Percentiles rank a stretch among this genome's conserved stretches.
phyloP scores from a whole-genome alignment of 2,113 vertebrate species.

The Ophthalmotilapia sp. region DNA sequence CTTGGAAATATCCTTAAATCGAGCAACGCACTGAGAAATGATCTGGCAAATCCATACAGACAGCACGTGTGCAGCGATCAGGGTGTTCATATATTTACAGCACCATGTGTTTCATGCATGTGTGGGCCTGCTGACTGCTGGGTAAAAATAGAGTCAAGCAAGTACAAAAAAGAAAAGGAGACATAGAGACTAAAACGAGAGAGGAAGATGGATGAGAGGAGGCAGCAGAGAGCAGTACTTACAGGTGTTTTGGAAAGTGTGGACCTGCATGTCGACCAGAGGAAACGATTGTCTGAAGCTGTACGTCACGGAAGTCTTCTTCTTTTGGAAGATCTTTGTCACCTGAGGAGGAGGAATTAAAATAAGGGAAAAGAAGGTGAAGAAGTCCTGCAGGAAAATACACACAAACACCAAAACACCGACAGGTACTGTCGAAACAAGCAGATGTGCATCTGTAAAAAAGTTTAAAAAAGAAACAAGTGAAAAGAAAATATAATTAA shows the following conservation, averaged over 20 bases:
- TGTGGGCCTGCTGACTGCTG: background rate
- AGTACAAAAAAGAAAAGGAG: background rate
- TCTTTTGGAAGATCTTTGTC: constrained; percentile 98
- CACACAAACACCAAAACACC: background rate
- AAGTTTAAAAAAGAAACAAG: background rate
- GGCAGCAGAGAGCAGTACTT: constrained; percentile 50
- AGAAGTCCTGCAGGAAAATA: background rate
- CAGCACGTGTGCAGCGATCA: background rate
- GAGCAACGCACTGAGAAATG: background rate
- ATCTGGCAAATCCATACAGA: background rate
- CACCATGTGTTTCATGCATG: background rate
- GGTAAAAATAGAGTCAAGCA: constrained; percentile 3
- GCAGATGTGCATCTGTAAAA: background rate
- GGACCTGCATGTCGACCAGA: constrained; percentile 95
- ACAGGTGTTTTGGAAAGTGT: constrained; percentile 97
- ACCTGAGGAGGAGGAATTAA: constrained; percentile 70
- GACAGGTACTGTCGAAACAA: background rate
- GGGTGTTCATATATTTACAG: background rate
- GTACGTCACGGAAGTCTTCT: constrained; percentile 96
- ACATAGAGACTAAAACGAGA: background rate
- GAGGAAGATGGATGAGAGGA: background rate
- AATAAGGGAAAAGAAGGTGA: background rate
- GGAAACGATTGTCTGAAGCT: constrained; percentile 95
- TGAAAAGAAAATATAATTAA: background rate
- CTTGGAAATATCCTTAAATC: background rate